Evolutionary conservation across 2,113 vertebrate genomes (phyloP), one percentile per base, ranked within the genome.

Genomic region (Malurus alboscapulatus): DNA sequence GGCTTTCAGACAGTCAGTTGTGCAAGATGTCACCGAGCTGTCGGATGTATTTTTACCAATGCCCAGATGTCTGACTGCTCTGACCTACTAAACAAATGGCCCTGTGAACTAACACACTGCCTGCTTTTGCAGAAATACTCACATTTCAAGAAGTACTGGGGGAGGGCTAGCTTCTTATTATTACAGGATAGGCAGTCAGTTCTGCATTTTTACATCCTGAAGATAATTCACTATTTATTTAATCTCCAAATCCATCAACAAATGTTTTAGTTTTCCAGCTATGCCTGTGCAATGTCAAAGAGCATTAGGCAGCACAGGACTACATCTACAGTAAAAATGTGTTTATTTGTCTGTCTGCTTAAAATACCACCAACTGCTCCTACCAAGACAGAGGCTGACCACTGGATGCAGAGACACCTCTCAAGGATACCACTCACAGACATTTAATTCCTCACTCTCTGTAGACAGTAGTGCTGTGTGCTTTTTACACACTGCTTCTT

Each of bases 161-260:
- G 78, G 59, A 92, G 48, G 91, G 62, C 12, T 87, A 74, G 24
- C 51, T 85, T 85, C 51, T 85, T 85, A 27, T 66, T 84, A 79
- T 54, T 89, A 76, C 68, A 67, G 67, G 51, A 13, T 68, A 87
- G 67, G 42, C 63, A 81, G n/a, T 69, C 79, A 36, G 11, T 55
- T 53, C 82, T 92, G 71, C 51, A 55, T 85, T 94, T 88, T 77
- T 90, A 93, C 82, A 29, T 92, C 80, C 93, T 86, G 62, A 69
- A 84, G 77, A 90, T 69, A 93, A 71, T 88, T 92, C 83, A 75
- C 76, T 92, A 89, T 95, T 95, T 95, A 93, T 95, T 97, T 94
- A 95, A 95, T 92, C 88, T 94, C 88, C 62, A 72, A 87, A 93
- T 84, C 88, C 66, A 91, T 94, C 94, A 96, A 90, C 83, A 95